Base-by-base conservation (phyloP, 2,888 invertebrate species). In the Serripes groenlandicus region DNA sequence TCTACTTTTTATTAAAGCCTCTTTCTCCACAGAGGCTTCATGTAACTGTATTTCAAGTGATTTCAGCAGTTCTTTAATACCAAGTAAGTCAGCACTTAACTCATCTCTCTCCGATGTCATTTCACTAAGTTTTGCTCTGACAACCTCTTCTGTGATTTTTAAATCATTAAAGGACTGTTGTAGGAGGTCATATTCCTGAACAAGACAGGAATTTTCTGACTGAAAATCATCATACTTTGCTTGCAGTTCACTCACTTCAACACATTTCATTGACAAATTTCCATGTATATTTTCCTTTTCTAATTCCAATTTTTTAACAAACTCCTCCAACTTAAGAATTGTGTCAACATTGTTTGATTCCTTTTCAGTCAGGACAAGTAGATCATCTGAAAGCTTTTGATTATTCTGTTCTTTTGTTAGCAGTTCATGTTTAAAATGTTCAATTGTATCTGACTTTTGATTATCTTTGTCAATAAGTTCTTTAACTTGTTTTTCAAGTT, bases 111-210 rank as follows among this genome's bases (percentile, higher is more conserved):
- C 56, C 87, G 81, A 42, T 80, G 85, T 74, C 88, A 79, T 75
- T 92, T 92, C 54, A 88, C 83, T n/a, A 66, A 71, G 73, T 91
- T 92, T 82, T 88, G 91, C 64, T 60, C 83, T 69, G 2, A 86
- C 81, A 34, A 83, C 83, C 74, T 86, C 83, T 56, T 83, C 83
- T 9, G 78, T 76, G 34, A 73, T 76, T 52, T 78, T 86, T 35
- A 83, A 58, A 56, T 83, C 83, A 81, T 81, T 80, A 30, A 76
- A 78, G 26, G 80, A 75, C 66, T 83, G 83, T 30, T 86, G 83
- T 4, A 86, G 72, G 21, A 86, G 62, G 49, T 84, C 84, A 84
- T 84, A 84, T 11, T 90, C 88, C 26, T 81, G 83, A 11, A 83
- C 83, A 1, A 85, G 71, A 73, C 79, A 77, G 11, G 84, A 73